Conservation (phyloP, 2,113 vertebrate species). For the Melanotaenia duboulayi region DNA sequence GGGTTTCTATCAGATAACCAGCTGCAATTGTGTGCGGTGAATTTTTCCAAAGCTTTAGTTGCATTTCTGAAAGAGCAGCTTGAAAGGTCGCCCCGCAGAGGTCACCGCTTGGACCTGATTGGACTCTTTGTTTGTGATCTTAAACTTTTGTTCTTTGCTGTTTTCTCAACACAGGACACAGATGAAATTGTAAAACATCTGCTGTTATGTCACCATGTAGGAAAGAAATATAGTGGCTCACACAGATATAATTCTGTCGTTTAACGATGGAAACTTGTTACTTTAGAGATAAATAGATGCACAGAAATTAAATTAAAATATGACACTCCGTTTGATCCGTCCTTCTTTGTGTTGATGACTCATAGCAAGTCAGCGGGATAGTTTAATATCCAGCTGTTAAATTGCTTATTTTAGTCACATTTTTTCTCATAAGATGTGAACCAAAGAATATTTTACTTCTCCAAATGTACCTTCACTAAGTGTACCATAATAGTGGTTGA, state of each 20-base stretch:
- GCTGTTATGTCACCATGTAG: slow-evolving; percentile 23
- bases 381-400: not conserved
- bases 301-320: not conserved
- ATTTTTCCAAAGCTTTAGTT: slow-evolving; percentile 70
- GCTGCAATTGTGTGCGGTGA: slow-evolving; percentile 50
- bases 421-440: not conserved
- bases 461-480: too few species aligned
- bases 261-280: not conserved
- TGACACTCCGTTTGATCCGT: not conserved
- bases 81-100: slow-evolving; percentile 60
- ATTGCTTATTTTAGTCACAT: not conserved
- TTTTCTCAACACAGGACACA: slow-evolving; percentile 12
- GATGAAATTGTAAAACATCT: slow-evolving; percentile 17
- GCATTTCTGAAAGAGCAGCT: slow-evolving; percentile 59
- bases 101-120: slow-evolving; percentile 51
- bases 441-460: not conserved
- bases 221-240: not conserved
- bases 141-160: slow-evolving; percentile 43
- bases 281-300: slow-evolving; percentile 1
- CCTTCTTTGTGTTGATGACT: slow-evolving; percentile 11
- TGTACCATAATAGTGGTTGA: not conserved
- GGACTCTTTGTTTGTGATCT: slow-evolving; percentile 48
- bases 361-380: not conserved
- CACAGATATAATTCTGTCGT: not conserved
- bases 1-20: slow-evolving; percentile 72